Conservation (phyloP, 2,797 vertebrate species). For the Bradypodion pumilum region DNA sequence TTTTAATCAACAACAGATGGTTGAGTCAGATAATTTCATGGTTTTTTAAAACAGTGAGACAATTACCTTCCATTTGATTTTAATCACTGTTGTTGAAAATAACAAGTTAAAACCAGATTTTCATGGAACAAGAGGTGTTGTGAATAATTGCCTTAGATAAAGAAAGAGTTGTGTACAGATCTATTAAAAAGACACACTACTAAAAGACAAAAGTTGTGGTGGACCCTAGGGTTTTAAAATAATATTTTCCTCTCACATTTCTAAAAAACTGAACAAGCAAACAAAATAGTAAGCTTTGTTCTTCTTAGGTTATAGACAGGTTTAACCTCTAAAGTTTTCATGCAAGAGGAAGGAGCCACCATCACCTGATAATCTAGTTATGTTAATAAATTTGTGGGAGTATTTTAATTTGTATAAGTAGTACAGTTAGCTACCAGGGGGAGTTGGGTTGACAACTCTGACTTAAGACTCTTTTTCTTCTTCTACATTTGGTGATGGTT, state of each 20-base stretch:
- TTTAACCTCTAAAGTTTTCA: neutral
- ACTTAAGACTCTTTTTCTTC: no score
- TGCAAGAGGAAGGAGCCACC: neutral
- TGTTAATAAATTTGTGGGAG: neutral
- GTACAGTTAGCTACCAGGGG: neutral
- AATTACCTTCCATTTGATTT: slow-evolving; percentile 7
- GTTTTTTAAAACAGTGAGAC: neutral
- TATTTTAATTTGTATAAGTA: neutral
- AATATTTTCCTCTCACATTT: no score
- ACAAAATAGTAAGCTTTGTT: neutral
- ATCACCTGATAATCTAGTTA: neutral
- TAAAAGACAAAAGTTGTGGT: neutral
- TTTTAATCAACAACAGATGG: slow-evolving; percentile 10
- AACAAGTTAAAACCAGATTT: neutral
- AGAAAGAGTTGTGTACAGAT: neutral
- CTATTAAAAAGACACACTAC: neutral
- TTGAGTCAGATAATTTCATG: slow-evolving; percentile 8
- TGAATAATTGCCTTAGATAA: neutral
- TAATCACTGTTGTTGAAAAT: slow-evolving; percentile 14
- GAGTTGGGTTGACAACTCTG: neutral
- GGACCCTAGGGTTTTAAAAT: neutral
- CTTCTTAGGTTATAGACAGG: neutral
- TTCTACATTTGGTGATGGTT: no score
- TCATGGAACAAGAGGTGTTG: neutral
- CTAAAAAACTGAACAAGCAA: neutral